Conservation (phyloP, 2,888 invertebrate genomes). For the Watsonalla binaria region DNA sequence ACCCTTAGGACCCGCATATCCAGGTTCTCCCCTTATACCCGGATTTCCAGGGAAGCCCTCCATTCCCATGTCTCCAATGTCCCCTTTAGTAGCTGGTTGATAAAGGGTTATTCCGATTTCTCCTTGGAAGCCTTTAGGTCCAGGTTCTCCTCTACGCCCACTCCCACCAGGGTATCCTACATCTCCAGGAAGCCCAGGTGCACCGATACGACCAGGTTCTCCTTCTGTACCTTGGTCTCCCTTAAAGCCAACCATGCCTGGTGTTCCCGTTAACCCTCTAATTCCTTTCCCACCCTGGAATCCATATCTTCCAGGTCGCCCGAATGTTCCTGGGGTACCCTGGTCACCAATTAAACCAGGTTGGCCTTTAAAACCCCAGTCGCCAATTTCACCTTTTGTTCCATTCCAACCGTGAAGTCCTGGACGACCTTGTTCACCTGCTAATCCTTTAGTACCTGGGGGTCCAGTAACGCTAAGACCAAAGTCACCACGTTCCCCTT, state of each 20-base stretch:
- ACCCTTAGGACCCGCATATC: slow-evolving; percentile 79
- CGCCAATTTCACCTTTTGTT: slow-evolving; percentile 77
- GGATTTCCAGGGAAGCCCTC: slow-evolving; percentile 77
- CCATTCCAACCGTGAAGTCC: slow-evolving; percentile 74
- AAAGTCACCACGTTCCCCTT: slow-evolving; percentile 79
- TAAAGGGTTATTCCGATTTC: slow-evolving; percentile 53
- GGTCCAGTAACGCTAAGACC: slow-evolving; percentile 71
- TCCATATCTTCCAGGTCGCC: slow-evolving; percentile 79
- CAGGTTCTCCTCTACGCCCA: slow-evolving; percentile 23
- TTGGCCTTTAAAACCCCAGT: slow-evolving; percentile 67
- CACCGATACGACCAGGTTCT: slow-evolving; percentile 60
- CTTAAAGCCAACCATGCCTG: slow-evolving; percentile 50
- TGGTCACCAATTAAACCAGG: slow-evolving; percentile 71
- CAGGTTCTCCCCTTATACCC: slow-evolving; percentile 78
- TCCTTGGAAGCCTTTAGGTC: slow-evolving; percentile 32
- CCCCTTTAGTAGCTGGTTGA: slow-evolving; percentile 63
- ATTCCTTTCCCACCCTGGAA: slow-evolving; percentile 47
- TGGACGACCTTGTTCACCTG: slow-evolving; percentile 79
- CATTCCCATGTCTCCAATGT: slow-evolving; percentile 75
- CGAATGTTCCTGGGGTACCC: slow-evolving; percentile 74
- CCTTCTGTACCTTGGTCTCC: slow-evolving; percentile 46
- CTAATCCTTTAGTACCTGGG: slow-evolving; percentile 78
- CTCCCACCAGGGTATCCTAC: slow-evolving; percentile 62
- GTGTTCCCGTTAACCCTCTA: slow-evolving; percentile 71
- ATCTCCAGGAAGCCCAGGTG: slow-evolving; percentile 78